Conservation (phyloP, 2,113 vertebrate genomes). For the Trogon melanurus region DNA sequence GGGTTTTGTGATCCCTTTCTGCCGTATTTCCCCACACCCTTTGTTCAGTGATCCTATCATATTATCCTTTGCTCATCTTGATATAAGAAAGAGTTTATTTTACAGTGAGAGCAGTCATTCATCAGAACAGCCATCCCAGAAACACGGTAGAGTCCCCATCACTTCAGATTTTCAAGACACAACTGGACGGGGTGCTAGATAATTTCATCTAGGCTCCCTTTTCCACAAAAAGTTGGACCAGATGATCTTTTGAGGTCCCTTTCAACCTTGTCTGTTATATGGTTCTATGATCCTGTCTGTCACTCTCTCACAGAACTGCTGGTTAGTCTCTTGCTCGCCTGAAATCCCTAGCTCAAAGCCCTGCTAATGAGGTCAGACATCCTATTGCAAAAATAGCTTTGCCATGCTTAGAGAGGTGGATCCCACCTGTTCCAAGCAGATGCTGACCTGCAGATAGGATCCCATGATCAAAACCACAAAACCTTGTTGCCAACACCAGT, state of each 20-base stretch:
- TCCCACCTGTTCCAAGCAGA: not conserved
- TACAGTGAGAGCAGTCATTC: not conserved
- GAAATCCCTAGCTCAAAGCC: not conserved
- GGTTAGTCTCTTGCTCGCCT: fast-evolving
- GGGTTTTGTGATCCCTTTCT: not conserved
- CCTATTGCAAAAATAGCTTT: not conserved
- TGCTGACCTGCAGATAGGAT: not conserved
- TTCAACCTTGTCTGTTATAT: not conserved
- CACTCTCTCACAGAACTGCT: not conserved
- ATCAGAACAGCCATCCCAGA: not conserved
- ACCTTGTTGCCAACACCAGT: fast-evolving
- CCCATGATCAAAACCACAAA: not conserved
- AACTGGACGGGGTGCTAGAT: not conserved
- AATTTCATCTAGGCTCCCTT: not conserved
- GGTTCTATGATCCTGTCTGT: not conserved
- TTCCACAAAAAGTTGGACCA: not conserved
- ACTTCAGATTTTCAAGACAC: not conserved
- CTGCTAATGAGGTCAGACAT: not conserved
- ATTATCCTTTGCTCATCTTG: not conserved
- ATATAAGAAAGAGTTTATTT: not conserved
- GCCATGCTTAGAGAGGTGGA: not conserved
- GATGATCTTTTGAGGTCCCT: not conserved
- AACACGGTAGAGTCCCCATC: not conserved
- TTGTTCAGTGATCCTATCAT: not conserved
- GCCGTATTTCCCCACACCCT: not conserved